Base-by-base conservation (phyloP, 2,888 invertebrate genomes). In the Tetranychus truncatus region DNA sequence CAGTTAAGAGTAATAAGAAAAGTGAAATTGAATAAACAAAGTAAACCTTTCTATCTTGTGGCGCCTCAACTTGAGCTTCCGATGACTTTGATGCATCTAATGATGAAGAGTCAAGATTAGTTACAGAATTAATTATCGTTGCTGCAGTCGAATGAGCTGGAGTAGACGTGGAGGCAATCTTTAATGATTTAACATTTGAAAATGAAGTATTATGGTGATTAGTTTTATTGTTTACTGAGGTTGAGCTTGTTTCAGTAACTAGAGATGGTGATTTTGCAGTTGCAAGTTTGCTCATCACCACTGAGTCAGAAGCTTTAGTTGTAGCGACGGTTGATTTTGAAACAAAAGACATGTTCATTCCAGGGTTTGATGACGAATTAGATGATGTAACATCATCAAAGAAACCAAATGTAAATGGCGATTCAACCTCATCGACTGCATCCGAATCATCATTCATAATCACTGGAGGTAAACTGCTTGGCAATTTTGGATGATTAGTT, bases 371-470 rank as follows among this genome's bases (percentile, higher is more conserved):
- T 55, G 55, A 55, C 15, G 55, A 55, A 55, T 34, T 34, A 34
- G 55, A 55, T 55, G 55, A 55, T 55, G 55, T 6, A 15, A 65
- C 18, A 24, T 75, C 75, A n/a, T 75, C 75, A 55, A 75, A 75
- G 66, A 75, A 75, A 45, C 75, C 75, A 55, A 75, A 75, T n/a
- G 75, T 73, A 72, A 72, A 72, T 45, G 72, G 21, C 9, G 72
- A 72, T 44, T 34, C 24, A 66, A 75, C 45, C 20, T 65, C 45
- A 18, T 45, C 73, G 73, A 67, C 45, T 15, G 65, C 73, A 45
- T 24, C 66, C 66, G 65, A 73, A 66, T 75, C 75, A 18, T 72
- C 44, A 67, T 73, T 72, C 73, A 75, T 75, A 8, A 75, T 73
- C 15, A 75, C 75, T 3, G 75, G 44, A 9, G 75, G 75, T 20